Conservation (phyloP, 1,140 invertebrate species). For the Neoseiulus cucumeris region DNA sequence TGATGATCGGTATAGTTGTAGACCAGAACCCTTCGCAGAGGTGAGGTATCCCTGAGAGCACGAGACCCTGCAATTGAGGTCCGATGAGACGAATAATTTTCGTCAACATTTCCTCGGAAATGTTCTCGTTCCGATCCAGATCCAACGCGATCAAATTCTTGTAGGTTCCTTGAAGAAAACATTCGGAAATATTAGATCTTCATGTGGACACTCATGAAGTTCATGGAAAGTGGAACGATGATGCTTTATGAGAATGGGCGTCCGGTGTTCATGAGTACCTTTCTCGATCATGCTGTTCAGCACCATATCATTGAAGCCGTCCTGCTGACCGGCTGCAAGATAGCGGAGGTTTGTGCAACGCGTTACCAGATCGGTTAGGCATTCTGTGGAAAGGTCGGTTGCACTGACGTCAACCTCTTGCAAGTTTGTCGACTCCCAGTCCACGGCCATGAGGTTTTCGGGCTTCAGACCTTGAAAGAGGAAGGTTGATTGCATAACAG, state of each 20-base stretch:
- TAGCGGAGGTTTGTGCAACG: constrained; percentile 68
- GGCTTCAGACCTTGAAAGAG: constrained; percentile 49
- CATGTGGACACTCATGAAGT: constrained; percentile 12
- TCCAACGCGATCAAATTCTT: constrained; percentile 67
- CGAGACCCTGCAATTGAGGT: constrained; percentile 60
- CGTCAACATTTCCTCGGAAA: constrained; percentile 73
- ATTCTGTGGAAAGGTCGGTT: constrained; percentile 82
- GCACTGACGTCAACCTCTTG: constrained; percentile 91
- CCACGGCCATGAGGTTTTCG: constrained; percentile 75
- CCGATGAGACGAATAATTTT: constrained; percentile 77
- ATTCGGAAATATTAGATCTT: constrained; percentile 31
- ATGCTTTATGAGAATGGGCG: neutral
- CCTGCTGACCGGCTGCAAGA: constrained; percentile 80
- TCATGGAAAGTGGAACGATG: neutral
- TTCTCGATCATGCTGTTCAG: constrained; percentile 15
- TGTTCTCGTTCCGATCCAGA: constrained; percentile 79
- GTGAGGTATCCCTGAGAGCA: constrained; percentile 84
- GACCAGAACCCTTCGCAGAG: constrained; percentile 94
- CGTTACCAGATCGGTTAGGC: constrained; percentile 72
- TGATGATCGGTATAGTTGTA: constrained; percentile 64
- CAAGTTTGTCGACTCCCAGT: constrained; percentile 88
- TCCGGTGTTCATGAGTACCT: neutral
- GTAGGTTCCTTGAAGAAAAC: constrained; percentile 68
- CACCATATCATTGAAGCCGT: constrained; percentile 85
- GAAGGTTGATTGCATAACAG: constrained; percentile 11